Percentiles rank a stretch among this genome's conserved stretches.
These are phyloP conservation scores for Acanthisitta chloris DNA, from an alignment of 2,113 vertebrate genomes.

Conservation along the genomic window DNA sequence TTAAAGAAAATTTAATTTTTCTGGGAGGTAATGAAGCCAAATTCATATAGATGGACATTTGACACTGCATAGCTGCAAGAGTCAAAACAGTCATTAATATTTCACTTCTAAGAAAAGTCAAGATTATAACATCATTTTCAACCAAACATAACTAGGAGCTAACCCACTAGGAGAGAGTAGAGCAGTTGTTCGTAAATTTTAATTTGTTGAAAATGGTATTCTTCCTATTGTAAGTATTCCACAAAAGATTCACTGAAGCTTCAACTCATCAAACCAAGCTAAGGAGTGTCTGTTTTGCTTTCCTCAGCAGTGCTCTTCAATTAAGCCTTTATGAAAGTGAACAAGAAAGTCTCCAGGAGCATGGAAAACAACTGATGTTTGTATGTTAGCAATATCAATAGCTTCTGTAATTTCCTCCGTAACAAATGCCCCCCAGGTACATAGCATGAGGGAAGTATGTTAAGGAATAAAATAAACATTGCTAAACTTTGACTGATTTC, in stretches of 20 bases:
- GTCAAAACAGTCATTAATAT: not conserved
- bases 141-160: not conserved
- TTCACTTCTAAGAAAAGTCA: conserved; percentile 32
- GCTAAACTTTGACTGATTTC: not conserved
- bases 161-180: not conserved
- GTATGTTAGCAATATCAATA: not conserved
- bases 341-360: not conserved
- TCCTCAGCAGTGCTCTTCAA: not conserved
- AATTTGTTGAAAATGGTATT: not conserved
- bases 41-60: conserved; percentile 29
- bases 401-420: not conserved
- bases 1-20: conserved; percentile 19
- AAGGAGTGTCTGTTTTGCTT: not conserved
- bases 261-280: not conserved
- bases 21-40: not conserved
- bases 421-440: not conserved
- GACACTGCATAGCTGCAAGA: not conserved
- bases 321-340: not conserved
- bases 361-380: not conserved
- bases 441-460: not conserved
- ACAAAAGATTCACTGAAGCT: not conserved
- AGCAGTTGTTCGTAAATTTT: not conserved
- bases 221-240: not conserved
- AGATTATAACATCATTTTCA: conserved; percentile 16
- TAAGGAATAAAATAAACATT: not conserved